Percentiles rank a stretch among this genome's conserved stretches.
Conservation (phyloP, 2,113 vertebrate genomes). For the Catagonus wagneri region DNA sequence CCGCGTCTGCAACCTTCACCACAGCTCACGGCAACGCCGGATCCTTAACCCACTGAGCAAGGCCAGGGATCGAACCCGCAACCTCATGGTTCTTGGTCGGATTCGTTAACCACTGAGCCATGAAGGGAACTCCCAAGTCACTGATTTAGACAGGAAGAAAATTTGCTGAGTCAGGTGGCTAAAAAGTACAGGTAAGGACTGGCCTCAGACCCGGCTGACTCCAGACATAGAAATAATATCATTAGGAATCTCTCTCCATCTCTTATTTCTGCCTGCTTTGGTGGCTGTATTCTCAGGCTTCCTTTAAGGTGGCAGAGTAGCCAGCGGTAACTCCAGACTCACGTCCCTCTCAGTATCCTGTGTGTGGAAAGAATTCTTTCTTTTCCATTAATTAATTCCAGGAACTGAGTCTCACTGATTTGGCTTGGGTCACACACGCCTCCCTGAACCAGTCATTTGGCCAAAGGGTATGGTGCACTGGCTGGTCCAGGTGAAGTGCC, state of each 20-base stretch:
- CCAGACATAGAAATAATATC: not conserved
- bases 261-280: constrained; percentile 10
- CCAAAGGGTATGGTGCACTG: not conserved
- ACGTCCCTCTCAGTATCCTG: not conserved
- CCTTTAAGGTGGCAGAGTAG: not conserved
- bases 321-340: not conserved
- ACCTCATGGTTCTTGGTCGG: no score
- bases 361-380: not conserved
- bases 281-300: not conserved
- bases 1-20: no score
- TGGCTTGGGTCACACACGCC: not conserved
- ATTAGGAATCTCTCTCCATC: not conserved
- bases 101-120: no score
- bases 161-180: constrained; percentile 11
- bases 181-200: not conserved
- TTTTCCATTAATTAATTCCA: constrained; percentile 41
- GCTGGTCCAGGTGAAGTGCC: not conserved
- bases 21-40: no score
- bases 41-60: no score
- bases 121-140: no score
- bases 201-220: not conserved
- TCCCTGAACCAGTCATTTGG: not conserved
- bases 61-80: no score
- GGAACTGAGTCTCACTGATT: not conserved
- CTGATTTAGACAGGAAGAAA: constrained; percentile 29